phyloP scores from a whole-genome alignment of 1,140 invertebrate genomes.

The Plutomurus gul region DNA sequence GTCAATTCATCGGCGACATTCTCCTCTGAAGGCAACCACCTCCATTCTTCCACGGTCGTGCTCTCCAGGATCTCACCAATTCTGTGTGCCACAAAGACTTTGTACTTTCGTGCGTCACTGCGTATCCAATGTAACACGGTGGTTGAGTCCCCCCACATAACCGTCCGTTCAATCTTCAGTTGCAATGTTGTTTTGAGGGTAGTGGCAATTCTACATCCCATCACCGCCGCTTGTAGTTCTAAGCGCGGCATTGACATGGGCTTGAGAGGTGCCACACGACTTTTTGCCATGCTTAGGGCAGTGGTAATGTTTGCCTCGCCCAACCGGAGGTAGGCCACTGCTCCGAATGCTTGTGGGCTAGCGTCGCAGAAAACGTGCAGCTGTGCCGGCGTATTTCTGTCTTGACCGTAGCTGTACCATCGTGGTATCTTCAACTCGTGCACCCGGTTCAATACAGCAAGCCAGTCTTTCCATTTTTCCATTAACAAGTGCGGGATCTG shows the following conservation, averaged over 20 bases:
- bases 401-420: not conserved
- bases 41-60: too few relatives aligned
- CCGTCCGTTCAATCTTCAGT: not conserved
- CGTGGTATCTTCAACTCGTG: constrained; percentile 27
- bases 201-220: constrained; percentile 44
- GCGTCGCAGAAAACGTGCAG: constrained; percentile 56
- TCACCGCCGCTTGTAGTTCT: constrained; percentile 55
- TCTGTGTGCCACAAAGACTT: constrained; percentile 46
- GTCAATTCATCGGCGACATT: too few relatives aligned
- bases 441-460: not conserved
- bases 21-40: too few relatives aligned
- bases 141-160: constrained; percentile 40
- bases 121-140: constrained; percentile 42
- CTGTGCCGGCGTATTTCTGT: not conserved
- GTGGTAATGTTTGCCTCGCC: not conserved
- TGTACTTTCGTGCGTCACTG: not conserved
- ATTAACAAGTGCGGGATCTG: not conserved
- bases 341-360: constrained; percentile 52
- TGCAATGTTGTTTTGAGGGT: not conserved
- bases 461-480: constrained; percentile 47
- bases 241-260: constrained; percentile 54
- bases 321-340: constrained; percentile 53
- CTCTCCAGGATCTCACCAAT: constrained; percentile 46
- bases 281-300: constrained; percentile 54
- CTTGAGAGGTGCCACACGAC: constrained; percentile 55